These are phyloP conservation scores for Drosophila prolongata DNA, from an alignment of 2,888 invertebrate species.

Conservation along the genomic window DNA sequence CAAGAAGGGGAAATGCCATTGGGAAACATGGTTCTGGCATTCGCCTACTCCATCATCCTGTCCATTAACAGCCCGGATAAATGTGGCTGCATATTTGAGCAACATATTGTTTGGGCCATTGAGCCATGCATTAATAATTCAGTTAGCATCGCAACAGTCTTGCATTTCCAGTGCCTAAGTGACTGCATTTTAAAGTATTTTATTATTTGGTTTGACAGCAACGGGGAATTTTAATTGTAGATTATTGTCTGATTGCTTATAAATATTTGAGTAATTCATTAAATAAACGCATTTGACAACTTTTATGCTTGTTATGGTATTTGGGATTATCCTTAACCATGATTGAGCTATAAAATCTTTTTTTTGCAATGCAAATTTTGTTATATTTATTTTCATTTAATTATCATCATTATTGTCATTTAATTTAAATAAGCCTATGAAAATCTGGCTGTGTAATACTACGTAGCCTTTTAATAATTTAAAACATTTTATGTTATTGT, in stretches of 20 bases:
- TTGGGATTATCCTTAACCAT: neutral
- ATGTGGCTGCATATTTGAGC: slow-evolving; percentile 14
- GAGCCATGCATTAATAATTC: slow-evolving; percentile 21
- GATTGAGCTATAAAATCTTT: neutral
- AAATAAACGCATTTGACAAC: neutral
- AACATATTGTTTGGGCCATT: slow-evolving; percentile 21
- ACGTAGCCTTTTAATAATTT: too few species aligned
- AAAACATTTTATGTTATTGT: too few species aligned
- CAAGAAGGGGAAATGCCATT: slow-evolving; percentile 3
- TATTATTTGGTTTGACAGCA: neutral
- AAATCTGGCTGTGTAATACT: too few species aligned
- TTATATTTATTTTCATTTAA: too few species aligned
- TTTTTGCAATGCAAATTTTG: neutral
- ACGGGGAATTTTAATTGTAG: neutral
- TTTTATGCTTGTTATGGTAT: neutral
- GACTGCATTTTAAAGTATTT: slow-evolving; percentile 3
- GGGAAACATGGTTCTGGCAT: neutral
- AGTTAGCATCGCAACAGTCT: neutral
- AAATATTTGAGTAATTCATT: neutral
- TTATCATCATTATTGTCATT: too few species aligned
- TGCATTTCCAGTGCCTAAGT: neutral
- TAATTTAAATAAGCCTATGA: too few species aligned
- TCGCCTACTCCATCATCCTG: slow-evolving; percentile 18
- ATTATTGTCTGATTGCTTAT: neutral
- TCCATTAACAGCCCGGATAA: slow-evolving; percentile 16